Evolutionary conservation across 2,113 vertebrate genomes (phyloP).

Genomic region (Prochilodus magdalenae): DNA sequence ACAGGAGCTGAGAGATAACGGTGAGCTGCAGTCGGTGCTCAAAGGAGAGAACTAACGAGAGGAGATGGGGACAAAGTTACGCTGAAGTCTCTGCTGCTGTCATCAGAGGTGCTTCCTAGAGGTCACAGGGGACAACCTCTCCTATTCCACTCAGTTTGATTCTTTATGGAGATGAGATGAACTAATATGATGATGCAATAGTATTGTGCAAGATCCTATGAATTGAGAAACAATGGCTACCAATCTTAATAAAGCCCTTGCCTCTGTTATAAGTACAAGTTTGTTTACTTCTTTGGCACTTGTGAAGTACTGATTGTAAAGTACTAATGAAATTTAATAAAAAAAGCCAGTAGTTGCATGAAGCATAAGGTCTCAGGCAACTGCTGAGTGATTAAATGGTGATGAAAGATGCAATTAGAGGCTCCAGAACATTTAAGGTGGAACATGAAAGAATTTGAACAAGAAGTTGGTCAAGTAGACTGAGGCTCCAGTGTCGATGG

Average conservation of each 20-base stretch:
- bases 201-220: not conserved
- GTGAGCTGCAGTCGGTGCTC: slow-evolving; percentile 73
- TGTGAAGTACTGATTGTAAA: too few relatives aligned
- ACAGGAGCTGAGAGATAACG: slow-evolving; percentile 76
- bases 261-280: not conserved
- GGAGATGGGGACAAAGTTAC: slow-evolving; percentile 12
- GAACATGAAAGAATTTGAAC: too few relatives aligned
- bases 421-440: too few relatives aligned
- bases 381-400: too few relatives aligned
- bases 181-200: not conserved
- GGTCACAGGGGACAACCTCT: not conserved
- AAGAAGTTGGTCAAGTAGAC: too few relatives aligned
- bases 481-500: too few relatives aligned
- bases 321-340: too few relatives aligned
- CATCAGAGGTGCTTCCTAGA: slow-evolving; percentile 1
- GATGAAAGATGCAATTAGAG: too few relatives aligned
- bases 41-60: slow-evolving; percentile 63
- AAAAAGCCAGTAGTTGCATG: too few relatives aligned
- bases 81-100: slow-evolving; percentile 5
- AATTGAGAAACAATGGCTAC: not conserved
- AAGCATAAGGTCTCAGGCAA: too few relatives aligned
- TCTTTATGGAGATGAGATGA: not conserved
- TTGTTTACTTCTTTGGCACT: not conserved
- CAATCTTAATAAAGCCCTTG: slow-evolving; percentile 47
- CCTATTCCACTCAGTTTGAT: not conserved